phyloP scores from a whole-genome alignment of 1,140 invertebrate genomes.

The Papilio polytes region DNA sequence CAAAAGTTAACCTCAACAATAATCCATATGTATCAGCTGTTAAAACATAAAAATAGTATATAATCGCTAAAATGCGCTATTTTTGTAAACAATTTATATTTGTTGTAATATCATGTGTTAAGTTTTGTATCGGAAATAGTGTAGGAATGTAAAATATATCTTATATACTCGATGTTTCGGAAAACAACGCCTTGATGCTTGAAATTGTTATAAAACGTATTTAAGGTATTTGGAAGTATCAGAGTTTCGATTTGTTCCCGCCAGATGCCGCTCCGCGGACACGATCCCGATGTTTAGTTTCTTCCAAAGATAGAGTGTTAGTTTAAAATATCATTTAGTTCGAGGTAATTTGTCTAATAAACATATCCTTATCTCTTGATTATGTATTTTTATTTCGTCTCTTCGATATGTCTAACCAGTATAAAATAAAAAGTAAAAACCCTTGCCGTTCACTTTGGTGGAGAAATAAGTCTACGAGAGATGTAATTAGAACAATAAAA shows the following conservation, averaged over 20 bases:
- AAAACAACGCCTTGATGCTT: slow-evolving; percentile 58
- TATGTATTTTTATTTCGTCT: slow-evolving; percentile 57
- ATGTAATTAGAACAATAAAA: too few species aligned
- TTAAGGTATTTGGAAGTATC: slow-evolving; percentile 72
- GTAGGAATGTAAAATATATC: slow-evolving; percentile 16
- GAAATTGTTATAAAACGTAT: slow-evolving; percentile 66
- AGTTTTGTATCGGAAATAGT: slow-evolving; percentile 10
- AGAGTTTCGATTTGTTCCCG: slow-evolving; percentile 52
- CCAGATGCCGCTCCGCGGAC: slow-evolving; percentile 58
- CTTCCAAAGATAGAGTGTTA: slow-evolving; percentile 82
- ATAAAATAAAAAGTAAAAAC: too few species aligned
- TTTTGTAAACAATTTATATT: slow-evolving; percentile 37
- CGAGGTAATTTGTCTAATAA: slow-evolving; percentile 80
- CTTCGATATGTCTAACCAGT: too few species aligned
- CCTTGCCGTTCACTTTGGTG: too few species aligned
- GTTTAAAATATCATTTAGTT: slow-evolving; percentile 73
- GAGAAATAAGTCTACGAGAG: too few species aligned
- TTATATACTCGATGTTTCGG: slow-evolving; percentile 28
- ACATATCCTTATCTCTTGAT: slow-evolving; percentile 79
- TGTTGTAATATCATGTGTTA: slow-evolving; percentile 27
- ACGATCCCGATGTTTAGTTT: slow-evolving; percentile 74
- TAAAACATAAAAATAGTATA: background rate
- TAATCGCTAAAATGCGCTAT: slow-evolving; percentile 33
- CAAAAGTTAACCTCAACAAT: background rate
- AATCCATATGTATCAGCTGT: slow-evolving; percentile 7